Base-by-base conservation (phyloP, 2,113 vertebrate genomes). In the Spea multiplicata region DNA sequence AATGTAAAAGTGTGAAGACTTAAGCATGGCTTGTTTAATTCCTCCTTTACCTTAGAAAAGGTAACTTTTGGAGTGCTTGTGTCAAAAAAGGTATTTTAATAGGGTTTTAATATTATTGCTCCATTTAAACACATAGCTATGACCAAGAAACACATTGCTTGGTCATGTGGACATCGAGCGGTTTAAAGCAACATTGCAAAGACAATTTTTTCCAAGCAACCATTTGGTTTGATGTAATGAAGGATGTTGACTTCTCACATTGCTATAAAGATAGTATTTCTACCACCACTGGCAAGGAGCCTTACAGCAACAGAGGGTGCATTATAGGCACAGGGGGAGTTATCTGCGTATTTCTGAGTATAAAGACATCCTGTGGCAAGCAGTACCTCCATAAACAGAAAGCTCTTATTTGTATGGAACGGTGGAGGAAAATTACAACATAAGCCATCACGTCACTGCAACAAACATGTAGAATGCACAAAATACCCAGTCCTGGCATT, bases 261-360 rank as follows among this genome's bases (percentile, higher is more conserved):
- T 50, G 47, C 47, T 52, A 8, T 52, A 66, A 5, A 75, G 16
- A 10, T 75, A 66, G 10, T 48, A 66, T 66, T 74, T 66, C 47
- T 75, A 47, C 55, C 55, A 59, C 55, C 55, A 59, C 14, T 59
- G 55, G 71, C 71, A 47, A n/a, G 44, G 16, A 52, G 61, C 61
- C 61, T 50, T 14, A 66, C 17, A 44, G 73, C 10, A 75, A 75
- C 73, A 75, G 73, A 75, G 62, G 46, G 14, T 66, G 46, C 46
- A 30, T 53, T 75, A 52, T 75, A 66, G 30, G 8, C 16, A 66
- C 64, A 8, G 62, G 17, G 17, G 61, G 61, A 66, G 73, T 49
- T 48, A 50, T 12, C 46, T 6, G 13, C 49, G 64, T 65, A 48
- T 65, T 73, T 44, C 6, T 16, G 49, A 49, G 44, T 75, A 75